Base-by-base conservation (phyloP, 2,797 vertebrate species). In the Caiman crocodilus region DNA sequence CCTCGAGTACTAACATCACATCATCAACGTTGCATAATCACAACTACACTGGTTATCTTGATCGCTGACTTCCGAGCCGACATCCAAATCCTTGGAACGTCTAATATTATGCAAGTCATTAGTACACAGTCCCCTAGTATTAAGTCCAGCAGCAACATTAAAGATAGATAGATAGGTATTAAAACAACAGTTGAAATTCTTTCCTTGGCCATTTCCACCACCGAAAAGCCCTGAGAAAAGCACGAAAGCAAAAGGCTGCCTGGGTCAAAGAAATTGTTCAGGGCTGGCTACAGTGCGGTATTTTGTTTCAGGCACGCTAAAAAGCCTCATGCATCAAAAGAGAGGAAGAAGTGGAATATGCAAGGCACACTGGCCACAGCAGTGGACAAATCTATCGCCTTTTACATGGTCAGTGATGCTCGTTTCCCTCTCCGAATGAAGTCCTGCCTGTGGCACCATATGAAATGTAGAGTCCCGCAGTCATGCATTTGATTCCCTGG, bases 1-100 rank as follows among this genome's bases (percentile, higher is more conserved):
- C 87, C 87, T 94, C 65, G 1, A 0, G 95, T 93, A 93, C 95
- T 95, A 93, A 95, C 94, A 95, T 93, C 95, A 84, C 94, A 55
- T 92, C 93, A 86, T 1, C 2, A 90, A 18, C 93, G 79, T 26
- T 91, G 87, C 90, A 78, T 71, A 94, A 88, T 79, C 96, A 89
- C 91, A 23, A 6, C 92, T 71, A 5, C 12, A 18, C 95, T 89
- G 6, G 58, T 8, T 30, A 30, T 60, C 30, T 83, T 75, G 81
- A 78, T 65, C 81, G 79, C 87, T 26, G 21, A 15, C 50, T 79
- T 73, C 8, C 23, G 94, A 64, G 85, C 55, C 23, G n/a, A n/a
- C 32, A 71, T 18, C 32, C 23, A 56, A 92, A 76, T 82, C 42
- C 87, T 81, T 69, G 80, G 86, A 20, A 89, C 60, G 56, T 63